Conservation (phyloP, 2,113 vertebrate species). For the Neodon shergylaensis region DNA sequence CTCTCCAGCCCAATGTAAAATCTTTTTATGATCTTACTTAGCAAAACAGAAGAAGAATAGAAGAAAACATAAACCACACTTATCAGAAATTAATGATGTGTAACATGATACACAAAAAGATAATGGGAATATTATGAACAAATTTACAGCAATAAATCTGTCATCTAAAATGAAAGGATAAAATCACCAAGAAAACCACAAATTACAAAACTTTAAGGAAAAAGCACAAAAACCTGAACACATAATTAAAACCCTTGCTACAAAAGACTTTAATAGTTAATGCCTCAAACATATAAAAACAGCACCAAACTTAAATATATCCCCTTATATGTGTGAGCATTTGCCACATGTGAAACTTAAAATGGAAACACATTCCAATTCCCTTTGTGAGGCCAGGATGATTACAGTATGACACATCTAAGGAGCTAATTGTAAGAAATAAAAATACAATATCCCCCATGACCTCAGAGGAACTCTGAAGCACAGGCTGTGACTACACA, state of each 20-base stretch:
- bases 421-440: not conserved
- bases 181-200: conserved; percentile 3
- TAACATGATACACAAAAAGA: not conserved
- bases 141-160: conserved; percentile 10
- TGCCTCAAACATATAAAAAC: not conserved
- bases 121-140: conserved; percentile 19
- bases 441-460: not conserved
- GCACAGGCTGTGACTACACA: too few relatives aligned
- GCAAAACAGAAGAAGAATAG: not conserved
- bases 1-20: not conserved
- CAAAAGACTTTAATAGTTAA: conserved; percentile 29
- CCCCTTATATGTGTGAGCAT: not conserved
- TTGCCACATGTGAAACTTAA: not conserved
- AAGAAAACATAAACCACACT: not conserved
- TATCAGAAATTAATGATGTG: conserved; percentile 13
- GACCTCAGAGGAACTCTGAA: too few relatives aligned
- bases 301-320: conserved; percentile 14
- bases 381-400: conserved; percentile 6
- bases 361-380: not conserved
- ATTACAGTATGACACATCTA: not conserved
- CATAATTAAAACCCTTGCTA: conserved; percentile 18
- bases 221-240: conserved; percentile 13
- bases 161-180: conserved; percentile 33
- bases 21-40: not conserved
- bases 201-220: conserved; percentile 45